Base-by-base conservation (phyloP, 2,888 invertebrate species). In the Microplitis deprimator region DNA sequence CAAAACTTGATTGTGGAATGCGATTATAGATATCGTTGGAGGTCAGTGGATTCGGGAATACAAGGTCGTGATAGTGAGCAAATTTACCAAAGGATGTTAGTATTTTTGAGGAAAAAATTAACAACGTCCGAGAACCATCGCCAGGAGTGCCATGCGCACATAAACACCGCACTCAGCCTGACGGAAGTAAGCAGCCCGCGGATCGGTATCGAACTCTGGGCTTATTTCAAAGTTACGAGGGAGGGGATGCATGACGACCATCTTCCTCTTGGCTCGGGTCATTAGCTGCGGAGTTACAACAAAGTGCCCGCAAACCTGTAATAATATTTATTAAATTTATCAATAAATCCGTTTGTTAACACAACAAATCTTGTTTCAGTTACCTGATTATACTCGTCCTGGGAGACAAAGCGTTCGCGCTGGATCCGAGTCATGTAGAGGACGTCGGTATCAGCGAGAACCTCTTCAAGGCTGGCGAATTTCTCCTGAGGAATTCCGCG, bases 381-480 rank as follows among this genome's bases (percentile, higher is more conserved):
- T 91, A 97, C 97, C 92, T 94, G 92, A 79, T 96, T 92, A 89
- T 98, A 99, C 85, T 97, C 97, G 80, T 95, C 95, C 85, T 94
- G 92, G 59, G 93, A 94, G 6, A 92, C 89, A 89, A 99, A 99
- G 84, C 99, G 92, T 90, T 99, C 99, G 68, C 94, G 93, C 89
- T 99, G 99, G 84, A 99, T 98, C 83, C 99, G 93, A 0, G 99
- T 99, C 96, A 99, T 97, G 88, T 99, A 99, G 41, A 99, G 91
- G 0, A 99, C 98, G 90, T 99, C 99, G 0, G 98, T 98, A 79
- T 96, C 97, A 0, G 95, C 94, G 50, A 99, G 91, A 1, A 96
- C 97, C 77, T 95, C 94, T 89, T 98, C 97, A 80, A 99, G 91
- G 17, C 91, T 92, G n/a, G 90, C 90, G 83, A 92, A 94, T 71